Percentiles rank a stretch among this genome's conserved stretches.
Evolutionary conservation across 2,113 vertebrate species (phyloP).

Genomic region (Gallinago media): DNA sequence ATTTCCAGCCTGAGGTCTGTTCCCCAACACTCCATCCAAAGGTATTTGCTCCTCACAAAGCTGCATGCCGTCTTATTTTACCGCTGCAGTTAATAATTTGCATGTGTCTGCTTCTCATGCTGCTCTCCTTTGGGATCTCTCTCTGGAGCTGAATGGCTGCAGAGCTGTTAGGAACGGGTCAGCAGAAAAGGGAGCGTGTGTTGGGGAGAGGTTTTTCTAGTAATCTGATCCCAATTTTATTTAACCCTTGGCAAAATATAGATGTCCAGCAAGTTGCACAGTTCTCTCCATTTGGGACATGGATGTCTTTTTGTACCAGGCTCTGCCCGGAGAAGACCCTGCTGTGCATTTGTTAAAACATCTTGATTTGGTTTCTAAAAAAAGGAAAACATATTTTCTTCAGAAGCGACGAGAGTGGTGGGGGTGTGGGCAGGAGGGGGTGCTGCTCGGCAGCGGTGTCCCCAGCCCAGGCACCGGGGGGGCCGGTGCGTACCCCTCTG

Average conservation of each 20-base stretch:
- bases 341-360: not conserved
- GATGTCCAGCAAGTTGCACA: not conserved
- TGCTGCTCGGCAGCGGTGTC: not conserved
- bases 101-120: not conserved
- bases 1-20: not conserved
- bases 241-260: not conserved
- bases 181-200: not conserved
- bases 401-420: not conserved
- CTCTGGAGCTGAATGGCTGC: not conserved
- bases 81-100: not conserved
- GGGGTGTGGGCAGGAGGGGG: not conserved
- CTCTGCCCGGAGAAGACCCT: not conserved
- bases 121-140: not conserved
- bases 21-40: not conserved
- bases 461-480: not conserved
- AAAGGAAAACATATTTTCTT: not conserved
- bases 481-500: not conserved
- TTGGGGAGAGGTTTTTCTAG: not conserved
- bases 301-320: not conserved
- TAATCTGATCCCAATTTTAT: not conserved
- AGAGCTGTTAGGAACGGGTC: not conserved
- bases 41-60: fast-evolving
- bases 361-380: not conserved
- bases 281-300: not conserved
- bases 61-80: not conserved